Conservation (phyloP, 64 coral and sea anemone genomes). For the Anthopleura sola region DNA sequence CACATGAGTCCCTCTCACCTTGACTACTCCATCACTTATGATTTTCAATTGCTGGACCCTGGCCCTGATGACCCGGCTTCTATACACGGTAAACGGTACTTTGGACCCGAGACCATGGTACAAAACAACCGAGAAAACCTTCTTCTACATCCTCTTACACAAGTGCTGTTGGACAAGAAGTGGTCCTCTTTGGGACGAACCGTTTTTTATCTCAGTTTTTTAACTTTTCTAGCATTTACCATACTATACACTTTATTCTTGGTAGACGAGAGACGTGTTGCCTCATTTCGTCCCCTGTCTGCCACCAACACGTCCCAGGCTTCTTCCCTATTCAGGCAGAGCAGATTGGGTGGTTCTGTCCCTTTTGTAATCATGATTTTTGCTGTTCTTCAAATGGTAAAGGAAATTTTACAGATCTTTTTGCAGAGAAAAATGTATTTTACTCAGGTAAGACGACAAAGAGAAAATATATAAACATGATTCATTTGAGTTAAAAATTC, state of each 20-base stretch:
- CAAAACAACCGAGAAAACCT: constrained; percentile 11
- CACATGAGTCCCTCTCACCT: constrained; percentile 8
- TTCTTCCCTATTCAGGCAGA: not conserved
- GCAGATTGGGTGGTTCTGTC: not conserved
- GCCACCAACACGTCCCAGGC: not conserved
- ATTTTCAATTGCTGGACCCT: constrained; percentile 45
- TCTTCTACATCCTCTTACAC: constrained; percentile 37
- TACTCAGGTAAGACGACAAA: constrained; percentile 14
- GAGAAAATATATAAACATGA: not conserved
- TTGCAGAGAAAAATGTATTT: constrained; percentile 72
- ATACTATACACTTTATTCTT: constrained; percentile 25
- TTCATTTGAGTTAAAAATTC: no score
- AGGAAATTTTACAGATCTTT: constrained; percentile 81
- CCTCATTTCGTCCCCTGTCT: not conserved
- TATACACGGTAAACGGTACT: constrained; percentile 13
- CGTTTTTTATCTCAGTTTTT: constrained; percentile 33
- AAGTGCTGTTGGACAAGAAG: constrained; percentile 26
- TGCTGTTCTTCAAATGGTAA: constrained; percentile 50
- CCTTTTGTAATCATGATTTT: constrained; percentile 42
- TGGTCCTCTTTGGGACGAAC: constrained; percentile 34
- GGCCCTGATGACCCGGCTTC: constrained; percentile 20
- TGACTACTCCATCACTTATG: constrained; percentile 40
- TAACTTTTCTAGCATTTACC: constrained; percentile 16
- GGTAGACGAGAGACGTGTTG: not conserved
- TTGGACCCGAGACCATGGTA: constrained; percentile 50